Conservation (phyloP, 1,140 invertebrate genomes). For the Danaus melanippus region DNA sequence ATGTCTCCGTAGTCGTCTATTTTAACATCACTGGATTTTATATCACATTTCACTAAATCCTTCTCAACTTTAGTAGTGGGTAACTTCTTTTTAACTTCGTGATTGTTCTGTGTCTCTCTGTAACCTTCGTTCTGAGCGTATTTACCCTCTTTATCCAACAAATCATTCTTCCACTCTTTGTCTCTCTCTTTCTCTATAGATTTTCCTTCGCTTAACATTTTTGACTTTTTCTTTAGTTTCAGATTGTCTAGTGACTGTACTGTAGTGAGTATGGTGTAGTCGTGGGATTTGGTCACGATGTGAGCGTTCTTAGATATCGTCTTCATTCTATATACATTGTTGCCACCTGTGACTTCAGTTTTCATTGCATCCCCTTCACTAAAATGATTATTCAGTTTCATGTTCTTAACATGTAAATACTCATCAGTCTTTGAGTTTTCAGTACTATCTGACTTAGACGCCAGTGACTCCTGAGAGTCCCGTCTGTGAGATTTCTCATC, state of each 20-base stretch:
- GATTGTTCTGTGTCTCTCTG: slow-evolving; percentile 62
- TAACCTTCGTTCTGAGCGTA: slow-evolving; percentile 68
- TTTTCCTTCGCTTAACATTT: slow-evolving; percentile 43
- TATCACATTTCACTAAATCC: slow-evolving; percentile 59
- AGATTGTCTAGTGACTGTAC: slow-evolving; percentile 44
- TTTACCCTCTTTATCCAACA: slow-evolving; percentile 63
- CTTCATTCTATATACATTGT: slow-evolving; percentile 67
- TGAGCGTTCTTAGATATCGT: slow-evolving; percentile 65
- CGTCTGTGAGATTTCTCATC: slow-evolving; percentile 62
- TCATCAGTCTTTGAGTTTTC: slow-evolving; percentile 62
- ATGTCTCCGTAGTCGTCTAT: slow-evolving; percentile 45
- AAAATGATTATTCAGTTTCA: slow-evolving; percentile 60
- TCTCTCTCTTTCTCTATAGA: slow-evolving; percentile 50
- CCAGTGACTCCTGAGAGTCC: slow-evolving; percentile 49
- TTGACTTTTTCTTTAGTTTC: slow-evolving; percentile 62
- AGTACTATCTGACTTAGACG: slow-evolving; percentile 49
- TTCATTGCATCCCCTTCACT: slow-evolving; percentile 46
- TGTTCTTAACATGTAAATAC: slow-evolving; percentile 56
- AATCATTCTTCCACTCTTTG: slow-evolving; percentile 56
- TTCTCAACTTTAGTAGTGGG: slow-evolving; percentile 41
- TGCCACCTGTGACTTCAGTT: slow-evolving; percentile 47
- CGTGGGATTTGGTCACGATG: slow-evolving; percentile 64
- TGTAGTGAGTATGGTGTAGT: slow-evolving; percentile 59
- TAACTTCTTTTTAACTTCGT: slow-evolving; percentile 61
- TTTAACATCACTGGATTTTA: slow-evolving; percentile 57